A percentile compares a stretch with the other conserved stretches of the same genome.
Evolutionary conservation across 2,888 invertebrate species (phyloP).

Genomic region (Lasioglossum malachurum): DNA sequence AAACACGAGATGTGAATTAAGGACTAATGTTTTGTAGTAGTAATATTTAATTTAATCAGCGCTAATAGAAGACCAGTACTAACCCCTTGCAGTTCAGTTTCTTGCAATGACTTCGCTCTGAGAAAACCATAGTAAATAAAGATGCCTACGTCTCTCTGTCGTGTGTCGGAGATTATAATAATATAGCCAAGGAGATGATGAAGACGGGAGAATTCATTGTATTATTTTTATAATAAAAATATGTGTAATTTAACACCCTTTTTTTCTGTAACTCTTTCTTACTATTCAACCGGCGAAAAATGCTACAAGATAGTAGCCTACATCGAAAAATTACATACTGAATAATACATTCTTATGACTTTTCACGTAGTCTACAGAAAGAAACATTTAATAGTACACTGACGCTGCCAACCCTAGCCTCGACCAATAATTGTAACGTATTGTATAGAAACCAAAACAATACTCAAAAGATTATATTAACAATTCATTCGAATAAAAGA

Average conservation of each 20-base stretch:
- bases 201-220: conserved; percentile 28
- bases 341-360: not conserved
- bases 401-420: conserved; percentile 30
- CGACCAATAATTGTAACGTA: conserved; percentile 37
- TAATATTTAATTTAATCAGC: conserved; percentile 25
- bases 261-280: not conserved
- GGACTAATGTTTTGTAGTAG: conserved; percentile 21
- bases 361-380: not conserved
- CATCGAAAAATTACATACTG: not conserved
- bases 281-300: not conserved
- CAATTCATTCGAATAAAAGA: conserved; percentile 32
- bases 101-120: conserved; percentile 13
- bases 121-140: not conserved
- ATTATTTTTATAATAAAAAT: conserved; percentile 44
- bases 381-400: conserved; percentile 10
- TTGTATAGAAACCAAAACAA: conserved; percentile 29
- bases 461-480: conserved; percentile 41
- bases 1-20: conserved; percentile 29
- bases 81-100: conserved; percentile 17
- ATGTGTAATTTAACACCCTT: conserved; percentile 14
- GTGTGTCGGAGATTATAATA: not conserved
- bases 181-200: conserved; percentile 15
- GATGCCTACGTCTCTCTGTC: conserved; percentile 2
- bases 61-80: conserved; percentile 37
- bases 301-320: not conserved